Percentiles rank a stretch among this genome's conserved stretches.
phyloP scores from a whole-genome alignment of 2,888 invertebrate species.

The Netelia melanura region DNA sequence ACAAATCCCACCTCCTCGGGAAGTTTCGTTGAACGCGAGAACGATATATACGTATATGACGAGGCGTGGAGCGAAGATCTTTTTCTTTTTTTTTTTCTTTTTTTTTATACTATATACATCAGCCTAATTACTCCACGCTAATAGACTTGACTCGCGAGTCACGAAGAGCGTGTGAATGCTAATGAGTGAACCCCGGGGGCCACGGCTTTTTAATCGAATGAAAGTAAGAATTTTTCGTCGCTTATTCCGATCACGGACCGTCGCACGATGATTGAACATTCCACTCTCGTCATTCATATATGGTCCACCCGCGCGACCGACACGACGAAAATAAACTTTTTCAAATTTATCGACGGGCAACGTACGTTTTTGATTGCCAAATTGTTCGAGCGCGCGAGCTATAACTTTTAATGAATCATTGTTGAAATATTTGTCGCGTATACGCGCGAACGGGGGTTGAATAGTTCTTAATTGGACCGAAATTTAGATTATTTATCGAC shows the following conservation, averaged over 20 bases:
- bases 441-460: not conserved
- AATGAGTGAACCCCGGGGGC: constrained; percentile 31
- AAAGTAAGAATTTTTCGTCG: constrained; percentile 44
- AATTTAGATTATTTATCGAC: not conserved
- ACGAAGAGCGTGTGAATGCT: constrained; percentile 35
- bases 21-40: constrained; percentile 29
- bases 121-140: constrained; percentile 55
- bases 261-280: constrained; percentile 45
- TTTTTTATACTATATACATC: constrained; percentile 9
- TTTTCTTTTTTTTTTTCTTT: not conserved
- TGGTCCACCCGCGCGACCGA: not conserved
- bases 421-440: constrained; percentile 6
- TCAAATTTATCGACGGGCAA: constrained; percentile 22
- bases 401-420: not conserved
- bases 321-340: constrained; percentile 20
- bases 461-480: not conserved
- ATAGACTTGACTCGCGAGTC: constrained; percentile 44
- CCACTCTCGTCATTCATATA: constrained; percentile 34
- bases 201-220: constrained; percentile 52
- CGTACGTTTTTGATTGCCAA: constrained; percentile 49
- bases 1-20: constrained; percentile 49
- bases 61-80: not conserved
- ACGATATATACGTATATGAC: not conserved
- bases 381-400: constrained; percentile 26
- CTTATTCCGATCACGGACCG: constrained; percentile 58